Evolutionary conservation across 2,888 invertebrate genomes (phyloP).

Genomic region (Melikaiella ostensackeni): DNA sequence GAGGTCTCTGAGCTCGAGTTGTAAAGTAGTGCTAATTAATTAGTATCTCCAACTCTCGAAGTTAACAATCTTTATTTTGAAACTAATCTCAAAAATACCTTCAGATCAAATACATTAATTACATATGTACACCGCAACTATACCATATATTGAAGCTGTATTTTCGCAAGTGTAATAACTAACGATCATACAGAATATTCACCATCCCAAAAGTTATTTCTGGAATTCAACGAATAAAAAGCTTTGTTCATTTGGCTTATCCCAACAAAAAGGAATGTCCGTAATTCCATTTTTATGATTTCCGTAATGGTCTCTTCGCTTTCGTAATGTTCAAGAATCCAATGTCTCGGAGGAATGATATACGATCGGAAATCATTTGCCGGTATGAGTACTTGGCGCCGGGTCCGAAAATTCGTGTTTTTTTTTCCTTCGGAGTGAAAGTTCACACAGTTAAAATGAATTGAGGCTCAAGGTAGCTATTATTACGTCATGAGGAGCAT

Average conservation of each 20-base stretch:
- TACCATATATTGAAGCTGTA: neutral
- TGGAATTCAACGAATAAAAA: neutral
- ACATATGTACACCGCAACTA: neutral
- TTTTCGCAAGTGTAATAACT: neutral
- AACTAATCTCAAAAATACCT: neutral
- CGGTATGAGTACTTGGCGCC: constrained; percentile 43
- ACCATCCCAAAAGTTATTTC: neutral
- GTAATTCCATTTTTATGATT: constrained; percentile 29
- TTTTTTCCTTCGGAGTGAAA: constrained; percentile 58
- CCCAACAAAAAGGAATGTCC: constrained; percentile 15
- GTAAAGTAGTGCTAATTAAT: constrained; percentile 7
- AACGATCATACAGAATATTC: neutral
- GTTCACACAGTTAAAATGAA: constrained; percentile 52
- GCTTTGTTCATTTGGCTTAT: neutral
- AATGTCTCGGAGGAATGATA: constrained; percentile 20
- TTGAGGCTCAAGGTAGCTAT: constrained; percentile 52
- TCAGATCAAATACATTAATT: no score
- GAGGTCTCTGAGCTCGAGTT: neutral
- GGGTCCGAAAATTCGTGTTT: constrained; percentile 45
- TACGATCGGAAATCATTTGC: constrained; percentile 47
- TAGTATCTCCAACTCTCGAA: no score
- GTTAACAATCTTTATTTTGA: no score
- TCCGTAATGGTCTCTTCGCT: constrained; percentile 28
- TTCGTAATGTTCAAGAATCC: constrained; percentile 30
- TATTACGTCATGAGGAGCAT: constrained; percentile 53